Conservation (phyloP, 23 tunicate genomes). For the Diplosoma virens region DNA sequence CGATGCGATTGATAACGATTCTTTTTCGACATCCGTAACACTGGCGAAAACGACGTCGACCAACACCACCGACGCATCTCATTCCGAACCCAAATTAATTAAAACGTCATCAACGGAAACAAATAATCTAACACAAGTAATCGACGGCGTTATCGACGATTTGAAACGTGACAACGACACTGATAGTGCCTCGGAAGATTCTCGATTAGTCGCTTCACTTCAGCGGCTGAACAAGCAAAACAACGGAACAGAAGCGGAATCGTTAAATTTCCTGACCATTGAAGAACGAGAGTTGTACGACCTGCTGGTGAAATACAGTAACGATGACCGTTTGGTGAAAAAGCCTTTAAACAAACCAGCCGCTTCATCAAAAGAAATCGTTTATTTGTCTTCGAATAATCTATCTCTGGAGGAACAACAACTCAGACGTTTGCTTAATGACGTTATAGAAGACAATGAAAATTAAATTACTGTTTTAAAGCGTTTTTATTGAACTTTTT, state of each 20-base stretch:
- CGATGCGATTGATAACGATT: no score
- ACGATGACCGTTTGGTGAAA: neutral
- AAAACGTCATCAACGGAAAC: neutral
- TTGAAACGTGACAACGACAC: neutral
- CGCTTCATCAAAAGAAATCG: no score
- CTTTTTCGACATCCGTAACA: no score
- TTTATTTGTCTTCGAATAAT: no score
- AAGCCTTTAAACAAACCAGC: neutral
- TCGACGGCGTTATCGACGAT: neutral
- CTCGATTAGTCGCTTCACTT: no score
- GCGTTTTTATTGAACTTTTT: no score
- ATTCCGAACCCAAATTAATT: neutral
- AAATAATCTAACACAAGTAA: neutral
- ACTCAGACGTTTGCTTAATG: no score
- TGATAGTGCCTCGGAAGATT: neutral
- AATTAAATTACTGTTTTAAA: no score
- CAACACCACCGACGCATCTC: neutral
- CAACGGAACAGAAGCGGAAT: neutral
- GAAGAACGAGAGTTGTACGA: constrained; percentile 3
- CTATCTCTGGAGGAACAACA: no score
- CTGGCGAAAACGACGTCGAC: neutral
- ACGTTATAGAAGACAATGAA: no score
- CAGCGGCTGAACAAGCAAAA: no score
- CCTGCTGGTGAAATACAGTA: neutral
- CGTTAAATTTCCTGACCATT: neutral